Conservation (phyloP, 2,113 vertebrate species). For the Hemicordylus capensis region DNA sequence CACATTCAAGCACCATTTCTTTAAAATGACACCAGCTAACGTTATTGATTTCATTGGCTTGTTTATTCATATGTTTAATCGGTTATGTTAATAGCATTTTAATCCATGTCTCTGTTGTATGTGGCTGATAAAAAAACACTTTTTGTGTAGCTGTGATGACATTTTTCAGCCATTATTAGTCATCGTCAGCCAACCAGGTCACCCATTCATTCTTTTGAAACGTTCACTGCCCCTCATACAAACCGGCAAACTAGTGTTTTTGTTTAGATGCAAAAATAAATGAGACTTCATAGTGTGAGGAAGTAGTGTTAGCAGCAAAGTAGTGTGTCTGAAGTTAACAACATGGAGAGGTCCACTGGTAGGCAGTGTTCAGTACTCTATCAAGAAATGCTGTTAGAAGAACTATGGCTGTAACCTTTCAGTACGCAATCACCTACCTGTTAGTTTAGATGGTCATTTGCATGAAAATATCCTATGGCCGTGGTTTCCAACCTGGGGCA, state of each 20-base stretch:
- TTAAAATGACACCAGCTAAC: conserved; percentile 54
- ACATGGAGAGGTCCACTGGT: conserved; percentile 31
- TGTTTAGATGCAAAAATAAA: conserved; percentile 55
- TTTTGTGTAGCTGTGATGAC: conserved; percentile 51
- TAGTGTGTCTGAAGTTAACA: conserved; percentile 19
- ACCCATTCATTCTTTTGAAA: conserved; percentile 8
- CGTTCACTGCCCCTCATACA: conserved; percentile 26
- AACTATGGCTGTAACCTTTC: neutral
- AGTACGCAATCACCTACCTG: neutral
- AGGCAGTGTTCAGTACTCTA: conserved; percentile 3
- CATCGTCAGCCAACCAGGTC: conserved; percentile 44
- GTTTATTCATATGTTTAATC: conserved; percentile 77
- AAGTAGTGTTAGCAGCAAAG: conserved; percentile 24
- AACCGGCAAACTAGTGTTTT: conserved; percentile 40
- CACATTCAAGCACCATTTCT: conserved; percentile 43
- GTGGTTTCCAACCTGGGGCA: too few species aligned
- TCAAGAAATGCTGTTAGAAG: neutral
- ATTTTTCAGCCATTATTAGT: conserved; percentile 58
- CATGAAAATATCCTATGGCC: neutral
- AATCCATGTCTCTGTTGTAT: conserved; percentile 68
- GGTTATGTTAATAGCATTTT: conserved; percentile 77
- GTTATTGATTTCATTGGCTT: conserved; percentile 73
- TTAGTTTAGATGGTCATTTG: neutral
- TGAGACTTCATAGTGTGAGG: neutral
- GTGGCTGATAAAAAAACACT: conserved; percentile 63